Evolutionary conservation across 2,888 invertebrate genomes (phyloP).

Genomic region (Eupsilia transversa): DNA sequence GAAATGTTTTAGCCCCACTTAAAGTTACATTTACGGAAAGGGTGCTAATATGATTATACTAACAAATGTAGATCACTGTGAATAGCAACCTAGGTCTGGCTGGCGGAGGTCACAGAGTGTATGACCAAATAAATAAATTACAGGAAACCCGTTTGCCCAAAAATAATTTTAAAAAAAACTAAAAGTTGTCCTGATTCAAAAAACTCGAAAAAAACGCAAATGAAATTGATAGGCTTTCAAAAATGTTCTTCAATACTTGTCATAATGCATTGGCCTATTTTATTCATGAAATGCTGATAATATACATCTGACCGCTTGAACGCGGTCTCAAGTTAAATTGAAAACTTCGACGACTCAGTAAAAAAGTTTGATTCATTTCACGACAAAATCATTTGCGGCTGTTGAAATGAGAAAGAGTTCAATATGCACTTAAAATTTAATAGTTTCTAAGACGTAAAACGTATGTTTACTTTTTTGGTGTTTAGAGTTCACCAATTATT

Average conservation of each 20-base stretch:
- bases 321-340: constrained; percentile 74
- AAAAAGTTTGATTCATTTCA: constrained; percentile 66
- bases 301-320: constrained; percentile 68
- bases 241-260: constrained; percentile 33
- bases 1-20: constrained; percentile 52
- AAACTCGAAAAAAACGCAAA: neutral
- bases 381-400: constrained; percentile 24
- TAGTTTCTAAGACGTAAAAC: neutral
- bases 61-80: constrained; percentile 29
- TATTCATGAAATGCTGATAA: constrained; percentile 69
- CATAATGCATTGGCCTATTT: constrained; percentile 34
- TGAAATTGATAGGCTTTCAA: neutral
- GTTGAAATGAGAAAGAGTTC: constrained; percentile 11
- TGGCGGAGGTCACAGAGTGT: neutral
- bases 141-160: neutral
- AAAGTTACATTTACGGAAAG: constrained; percentile 47
- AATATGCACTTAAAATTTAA: neutral
- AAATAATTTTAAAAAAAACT: neutral
- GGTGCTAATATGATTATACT: constrained; percentile 44
- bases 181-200: neutral
- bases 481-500: neutral
- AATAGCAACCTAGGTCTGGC: neutral
- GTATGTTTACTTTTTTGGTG: neutral
- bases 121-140: constrained; percentile 8
- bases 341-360: constrained; percentile 69